These are phyloP conservation scores for Dascyllus trimaculatus DNA, from an alignment of 2,113 vertebrate genomes.

Conservation along the genomic window DNA sequence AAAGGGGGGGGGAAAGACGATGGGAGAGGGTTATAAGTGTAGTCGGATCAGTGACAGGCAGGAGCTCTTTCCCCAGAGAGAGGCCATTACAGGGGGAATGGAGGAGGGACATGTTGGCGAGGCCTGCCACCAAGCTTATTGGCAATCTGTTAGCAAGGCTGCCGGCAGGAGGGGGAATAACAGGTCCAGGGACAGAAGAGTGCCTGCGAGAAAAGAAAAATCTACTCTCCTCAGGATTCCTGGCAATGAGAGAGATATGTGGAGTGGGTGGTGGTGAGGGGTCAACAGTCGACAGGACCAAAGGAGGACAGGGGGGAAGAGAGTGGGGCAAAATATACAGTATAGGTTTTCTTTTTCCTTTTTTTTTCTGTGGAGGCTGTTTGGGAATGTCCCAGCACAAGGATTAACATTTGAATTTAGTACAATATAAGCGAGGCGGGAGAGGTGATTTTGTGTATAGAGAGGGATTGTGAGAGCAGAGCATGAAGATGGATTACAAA, in stretches of 20 bases:
- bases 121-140: constrained; percentile 82
- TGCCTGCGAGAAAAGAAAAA: constrained; percentile 70
- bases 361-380: constrained; percentile 14
- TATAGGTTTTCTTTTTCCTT: constrained; percentile 45
- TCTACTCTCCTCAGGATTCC: constrained; percentile 65
- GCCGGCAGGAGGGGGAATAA: constrained; percentile 69
- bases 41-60: constrained; percentile 78
- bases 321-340: constrained; percentile 63
- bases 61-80: constrained; percentile 72
- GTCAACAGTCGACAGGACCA: constrained; percentile 57
- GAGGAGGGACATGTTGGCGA: constrained; percentile 61
- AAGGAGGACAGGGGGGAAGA: constrained; percentile 43
- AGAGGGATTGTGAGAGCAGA: constrained; percentile 41
- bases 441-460: constrained; percentile 46
- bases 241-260: constrained; percentile 56
- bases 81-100: constrained; percentile 73
- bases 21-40: constrained; percentile 66
- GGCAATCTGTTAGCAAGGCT: constrained; percentile 85
- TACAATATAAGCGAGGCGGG: constrained; percentile 48
- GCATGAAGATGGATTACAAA: constrained; percentile 66
- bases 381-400: constrained; percentile 54
- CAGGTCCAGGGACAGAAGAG: constrained; percentile 66
- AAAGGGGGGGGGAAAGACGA: constrained; percentile 42
- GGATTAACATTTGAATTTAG: constrained; percentile 76
- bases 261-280: constrained; percentile 53